phyloP scores from a whole-genome alignment of 2,888 invertebrate genomes.

The Sicus ferrugineus region DNA sequence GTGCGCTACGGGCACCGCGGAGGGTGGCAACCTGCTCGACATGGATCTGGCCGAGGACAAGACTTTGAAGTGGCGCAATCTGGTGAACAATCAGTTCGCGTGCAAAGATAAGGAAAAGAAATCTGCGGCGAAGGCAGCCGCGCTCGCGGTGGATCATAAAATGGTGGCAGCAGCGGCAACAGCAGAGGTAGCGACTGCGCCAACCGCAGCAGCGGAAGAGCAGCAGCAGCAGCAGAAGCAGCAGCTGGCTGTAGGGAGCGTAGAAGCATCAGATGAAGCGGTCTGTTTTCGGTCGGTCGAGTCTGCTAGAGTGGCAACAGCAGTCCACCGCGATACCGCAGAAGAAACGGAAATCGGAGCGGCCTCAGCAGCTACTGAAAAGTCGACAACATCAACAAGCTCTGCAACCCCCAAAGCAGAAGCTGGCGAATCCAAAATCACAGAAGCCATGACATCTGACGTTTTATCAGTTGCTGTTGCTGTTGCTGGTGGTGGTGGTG shows the following conservation, averaged over 20 bases:
- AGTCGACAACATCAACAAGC: conserved; percentile 3
- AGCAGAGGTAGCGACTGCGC: background rate
- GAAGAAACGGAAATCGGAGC: conserved; percentile 16
- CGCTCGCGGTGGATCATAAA: conserved; percentile 10
- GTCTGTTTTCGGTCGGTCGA: too few species aligned
- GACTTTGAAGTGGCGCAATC: conserved; percentile 63
- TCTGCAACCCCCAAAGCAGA: background rate
- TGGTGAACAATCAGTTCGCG: conserved; percentile 63
- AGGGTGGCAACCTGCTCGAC: conserved; percentile 52
- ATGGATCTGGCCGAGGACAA: conserved; percentile 62
- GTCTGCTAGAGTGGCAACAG: too few species aligned
- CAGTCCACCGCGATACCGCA: too few species aligned
- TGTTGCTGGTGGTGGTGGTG: too few species aligned
- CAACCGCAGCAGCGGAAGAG: conserved; percentile 11
- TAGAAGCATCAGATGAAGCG: background rate
- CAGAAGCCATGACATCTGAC: background rate
- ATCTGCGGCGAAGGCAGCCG: conserved; percentile 9
- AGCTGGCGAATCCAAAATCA: conserved; percentile 10
- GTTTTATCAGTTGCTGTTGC: background rate
- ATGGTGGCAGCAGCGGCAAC: conserved; percentile 4
- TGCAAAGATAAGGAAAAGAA: conserved; percentile 58
- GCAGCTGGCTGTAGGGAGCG: background rate
- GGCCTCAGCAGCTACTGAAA: conserved; percentile 26
- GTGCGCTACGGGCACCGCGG: conserved; percentile 54
- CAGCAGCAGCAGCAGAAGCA: conserved; percentile 16